phyloP scores from a whole-genome alignment of 1,140 invertebrate species.

The Conus betulinus region DNA sequence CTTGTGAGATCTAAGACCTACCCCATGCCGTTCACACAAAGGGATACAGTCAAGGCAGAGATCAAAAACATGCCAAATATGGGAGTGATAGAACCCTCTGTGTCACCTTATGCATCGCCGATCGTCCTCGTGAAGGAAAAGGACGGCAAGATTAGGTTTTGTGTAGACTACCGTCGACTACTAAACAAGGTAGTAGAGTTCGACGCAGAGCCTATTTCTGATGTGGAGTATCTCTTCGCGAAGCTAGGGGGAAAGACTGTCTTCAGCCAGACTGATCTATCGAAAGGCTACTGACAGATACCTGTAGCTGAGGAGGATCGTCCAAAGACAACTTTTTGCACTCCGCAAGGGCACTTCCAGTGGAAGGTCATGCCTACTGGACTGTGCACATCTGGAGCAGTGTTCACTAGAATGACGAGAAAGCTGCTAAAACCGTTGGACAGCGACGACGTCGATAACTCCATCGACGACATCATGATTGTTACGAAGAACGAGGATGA shows the following conservation, averaged over 20 bases:
- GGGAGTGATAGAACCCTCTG: constrained; percentile 68
- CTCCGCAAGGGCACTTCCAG: too few relatives aligned
- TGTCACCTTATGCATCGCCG: constrained; percentile 77
- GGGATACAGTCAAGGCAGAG: neutral
- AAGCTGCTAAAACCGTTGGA: constrained; percentile 25
- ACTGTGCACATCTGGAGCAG: constrained; percentile 43
- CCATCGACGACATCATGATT: constrained; percentile 25
- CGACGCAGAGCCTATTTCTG: constrained; percentile 59
- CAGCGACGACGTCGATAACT: neutral
- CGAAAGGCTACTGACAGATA: constrained; percentile 53
- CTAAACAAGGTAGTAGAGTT: constrained; percentile 49
- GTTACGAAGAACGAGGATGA: neutral
- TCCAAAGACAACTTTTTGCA: too few relatives aligned
- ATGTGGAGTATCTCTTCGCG: constrained; percentile 50
- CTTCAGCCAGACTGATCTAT: constrained; percentile 37
- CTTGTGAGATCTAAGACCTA: constrained; percentile 34
- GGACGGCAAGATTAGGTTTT: constrained; percentile 75
- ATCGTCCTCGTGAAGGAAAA: constrained; percentile 77
- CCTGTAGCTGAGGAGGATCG: constrained; percentile 21
- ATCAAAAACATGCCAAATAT: constrained; percentile 59
- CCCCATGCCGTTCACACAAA: constrained; percentile 64
- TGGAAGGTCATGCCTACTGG: constrained; percentile 55
- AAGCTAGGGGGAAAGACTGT: constrained; percentile 19
- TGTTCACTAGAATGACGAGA: constrained; percentile 46
- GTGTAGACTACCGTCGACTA: constrained; percentile 76